Percentiles rank a stretch among this genome's conserved stretches.
phyloP scores from a whole-genome alignment of 2,113 vertebrate species.

The Gracilinanus agilis region DNA sequence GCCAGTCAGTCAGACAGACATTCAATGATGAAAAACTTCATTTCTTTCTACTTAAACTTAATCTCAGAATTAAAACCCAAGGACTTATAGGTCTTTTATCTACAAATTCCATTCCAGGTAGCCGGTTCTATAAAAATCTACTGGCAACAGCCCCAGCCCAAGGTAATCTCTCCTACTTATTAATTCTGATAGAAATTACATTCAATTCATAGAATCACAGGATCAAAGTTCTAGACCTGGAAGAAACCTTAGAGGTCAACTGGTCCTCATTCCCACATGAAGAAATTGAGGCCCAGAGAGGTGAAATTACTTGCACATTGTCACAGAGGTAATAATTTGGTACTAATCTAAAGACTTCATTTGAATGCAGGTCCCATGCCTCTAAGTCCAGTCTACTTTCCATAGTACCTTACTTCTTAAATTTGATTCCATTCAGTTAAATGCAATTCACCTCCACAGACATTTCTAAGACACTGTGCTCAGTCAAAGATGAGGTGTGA shows the following conservation, averaged over 20 bases:
- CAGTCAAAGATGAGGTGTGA: not conserved
- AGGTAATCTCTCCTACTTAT: slow-evolving; percentile 66
- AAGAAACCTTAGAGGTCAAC: not conserved
- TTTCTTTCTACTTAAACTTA: slow-evolving; percentile 58
- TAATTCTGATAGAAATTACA: slow-evolving; percentile 48
- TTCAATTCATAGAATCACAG: not conserved
- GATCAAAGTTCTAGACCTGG: not conserved
- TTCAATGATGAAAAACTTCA: slow-evolving; percentile 60
- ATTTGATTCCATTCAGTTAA: slow-evolving; percentile 1
- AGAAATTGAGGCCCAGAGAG: not conserved
- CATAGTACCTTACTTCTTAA: not conserved
- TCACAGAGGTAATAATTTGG: not conserved
- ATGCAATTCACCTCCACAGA: not conserved
- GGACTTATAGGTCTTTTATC: slow-evolving; percentile 9
- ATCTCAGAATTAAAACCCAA: slow-evolving; percentile 63
- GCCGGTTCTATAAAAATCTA: slow-evolving; percentile 41
- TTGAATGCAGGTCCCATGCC: not conserved
- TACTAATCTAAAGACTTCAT: not conserved
- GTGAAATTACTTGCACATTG: not conserved
- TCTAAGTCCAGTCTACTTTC: not conserved
- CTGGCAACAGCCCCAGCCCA: slow-evolving; percentile 34
- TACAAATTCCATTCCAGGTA: slow-evolving; percentile 40
- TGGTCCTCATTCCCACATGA: not conserved
- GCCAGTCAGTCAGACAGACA: slow-evolving; percentile 57
- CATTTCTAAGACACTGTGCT: not conserved